Base-by-base conservation (phyloP, 2,888 invertebrate species). In the Kuschelorhynchus macadamiae region DNA sequence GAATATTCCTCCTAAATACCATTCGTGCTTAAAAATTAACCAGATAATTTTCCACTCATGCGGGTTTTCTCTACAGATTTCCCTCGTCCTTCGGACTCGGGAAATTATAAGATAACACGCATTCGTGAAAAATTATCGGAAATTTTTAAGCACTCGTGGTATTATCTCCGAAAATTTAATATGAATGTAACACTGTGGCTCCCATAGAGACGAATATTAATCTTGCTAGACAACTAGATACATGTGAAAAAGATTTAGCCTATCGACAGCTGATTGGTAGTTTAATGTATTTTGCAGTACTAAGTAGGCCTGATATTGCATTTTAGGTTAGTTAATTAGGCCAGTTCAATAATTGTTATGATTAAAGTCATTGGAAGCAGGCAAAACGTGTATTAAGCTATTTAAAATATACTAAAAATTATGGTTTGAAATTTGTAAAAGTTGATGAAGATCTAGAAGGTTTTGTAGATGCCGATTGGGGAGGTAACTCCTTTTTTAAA, bases 321-420 rank as follows among this genome's bases (percentile, higher is more conserved):
- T 71, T 53, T 60, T 17, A 14, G 18, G 67, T 71, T 11, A 72
- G 60, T 53, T 62, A 39, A 57, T 60, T 72, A 41, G 70, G 73
- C 47, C 74, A 73, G 47, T 49, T 21, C 21, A 25, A 49, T 14
- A 14, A 49, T 36, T 36, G 11, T 36, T 12, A 49, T 49, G 3
- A 20, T 25, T 20, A 49, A 7, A 25, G 3, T 20, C 49, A 49
- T 21, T 49, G 49, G 49, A 20, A 49, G 11, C 18, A 17, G 7
- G 49, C 49, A 9, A 49, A 49, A 49, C 3, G 49, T 17, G 14
- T 49, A 17, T 12, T 49, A n/a, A 49, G 12, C n/a, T 49, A 49
- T 14, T 25, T 49, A n/a, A 20, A 49, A 12, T 9, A 39, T 16
- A 68, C 64, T 4, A 68, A 52, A 20, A 33, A 20, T 30, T 57